Conservation (phyloP, 1,140 invertebrate genomes). For the Polypedilum pembai region DNA sequence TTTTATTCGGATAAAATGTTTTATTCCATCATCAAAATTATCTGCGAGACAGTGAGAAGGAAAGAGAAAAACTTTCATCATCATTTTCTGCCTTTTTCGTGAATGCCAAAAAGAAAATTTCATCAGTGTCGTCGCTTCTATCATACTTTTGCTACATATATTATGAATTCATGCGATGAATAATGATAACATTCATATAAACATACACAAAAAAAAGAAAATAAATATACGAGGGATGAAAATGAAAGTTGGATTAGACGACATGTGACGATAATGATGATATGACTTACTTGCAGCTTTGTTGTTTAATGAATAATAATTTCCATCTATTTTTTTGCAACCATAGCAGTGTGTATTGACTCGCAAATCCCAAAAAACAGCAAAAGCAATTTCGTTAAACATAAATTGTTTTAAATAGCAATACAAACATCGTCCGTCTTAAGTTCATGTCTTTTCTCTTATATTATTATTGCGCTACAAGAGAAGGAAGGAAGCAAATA, state of each 20-base stretch:
- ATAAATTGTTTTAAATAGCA: constrained; percentile 13
- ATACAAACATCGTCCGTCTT: background rate
- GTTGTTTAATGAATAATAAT: constrained; percentile 8
- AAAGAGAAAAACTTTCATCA: no score
- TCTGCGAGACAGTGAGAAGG: no score
- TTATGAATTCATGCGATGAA: constrained; percentile 5
- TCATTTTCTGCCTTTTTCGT: no score
- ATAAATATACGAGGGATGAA: background rate
- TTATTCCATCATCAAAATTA: no score
- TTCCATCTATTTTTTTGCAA: background rate
- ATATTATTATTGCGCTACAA: background rate
- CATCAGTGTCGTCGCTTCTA: no score
- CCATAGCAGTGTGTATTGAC: background rate
- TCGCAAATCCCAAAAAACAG: background rate
- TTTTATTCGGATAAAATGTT: no score
- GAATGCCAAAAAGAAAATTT: no score
- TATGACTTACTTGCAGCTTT: background rate
- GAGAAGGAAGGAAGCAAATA: background rate
- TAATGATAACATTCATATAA: background rate
- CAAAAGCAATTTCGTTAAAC: background rate
- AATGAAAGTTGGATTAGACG: background rate
- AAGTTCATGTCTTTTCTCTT: background rate
- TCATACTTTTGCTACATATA: no score
- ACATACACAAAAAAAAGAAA: background rate
- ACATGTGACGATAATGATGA: constrained; percentile 18